Conservation (phyloP, 2,797 vertebrate species). For the Triplophysa yarkandensis region DNA sequence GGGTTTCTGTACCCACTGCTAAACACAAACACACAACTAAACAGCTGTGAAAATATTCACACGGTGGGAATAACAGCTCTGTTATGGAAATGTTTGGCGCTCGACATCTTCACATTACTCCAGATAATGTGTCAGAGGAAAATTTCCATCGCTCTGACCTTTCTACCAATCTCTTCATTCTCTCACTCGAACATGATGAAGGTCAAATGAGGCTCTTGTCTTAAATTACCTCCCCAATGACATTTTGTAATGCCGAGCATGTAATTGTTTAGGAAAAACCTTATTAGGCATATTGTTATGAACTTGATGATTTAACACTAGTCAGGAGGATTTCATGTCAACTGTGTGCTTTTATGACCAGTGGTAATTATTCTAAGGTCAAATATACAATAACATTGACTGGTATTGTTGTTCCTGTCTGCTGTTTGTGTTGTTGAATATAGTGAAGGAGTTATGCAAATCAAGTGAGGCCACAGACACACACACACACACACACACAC, state of each 20-base stretch:
- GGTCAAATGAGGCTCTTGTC: conserved; percentile 51
- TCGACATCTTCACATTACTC: conserved; percentile 18
- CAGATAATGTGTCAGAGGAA: conserved; percentile 55
- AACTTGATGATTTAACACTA: conserved; percentile 48
- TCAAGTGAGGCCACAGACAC: neutral
- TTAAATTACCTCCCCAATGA: conserved; percentile 54
- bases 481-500: neutral
- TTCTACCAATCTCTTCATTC: conserved; percentile 63
- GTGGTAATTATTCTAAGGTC: neutral
- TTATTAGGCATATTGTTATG: conserved; percentile 69
- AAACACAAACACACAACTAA: conserved; percentile 49
- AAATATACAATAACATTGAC: neutral
- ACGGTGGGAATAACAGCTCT: conserved; percentile 35
- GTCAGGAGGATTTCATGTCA: neutral
- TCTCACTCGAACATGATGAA: conserved; percentile 52
- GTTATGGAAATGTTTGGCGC: conserved; percentile 24
- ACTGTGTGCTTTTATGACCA: neutral
- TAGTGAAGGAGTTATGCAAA: neutral
- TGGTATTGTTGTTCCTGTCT: neutral
- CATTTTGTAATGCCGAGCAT: conserved; percentile 62
- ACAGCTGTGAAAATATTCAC: conserved; percentile 59
- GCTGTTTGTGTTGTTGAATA: neutral
- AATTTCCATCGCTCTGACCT: conserved; percentile 70
- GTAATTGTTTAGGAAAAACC: conserved; percentile 66
- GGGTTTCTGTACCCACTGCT: conserved; percentile 21